phyloP scores from a whole-genome alignment of 1,140 invertebrate species.

The Melanaphis sacchari region DNA sequence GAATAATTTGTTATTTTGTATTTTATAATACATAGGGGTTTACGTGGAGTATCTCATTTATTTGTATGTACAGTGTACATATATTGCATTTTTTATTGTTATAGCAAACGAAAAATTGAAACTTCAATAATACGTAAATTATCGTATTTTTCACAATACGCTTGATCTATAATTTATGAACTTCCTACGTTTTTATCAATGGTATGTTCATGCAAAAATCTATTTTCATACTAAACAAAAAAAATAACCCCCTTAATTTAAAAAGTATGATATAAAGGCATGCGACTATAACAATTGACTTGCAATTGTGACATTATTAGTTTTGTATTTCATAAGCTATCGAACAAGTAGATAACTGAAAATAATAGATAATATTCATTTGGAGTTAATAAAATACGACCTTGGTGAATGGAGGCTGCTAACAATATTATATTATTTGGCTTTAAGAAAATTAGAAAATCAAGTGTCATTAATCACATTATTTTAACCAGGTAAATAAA shows the following conservation, averaged over 20 bases:
- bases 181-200: neutral
- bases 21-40: neutral
- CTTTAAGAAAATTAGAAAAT: neutral
- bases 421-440: neutral
- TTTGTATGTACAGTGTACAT: neutral
- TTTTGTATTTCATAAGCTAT: neutral
- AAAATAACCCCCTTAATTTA: too few species aligned
- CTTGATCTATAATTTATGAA: neutral
- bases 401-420: too few species aligned
- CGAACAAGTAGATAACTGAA: neutral
- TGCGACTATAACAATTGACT: neutral
- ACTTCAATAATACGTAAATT: neutral
- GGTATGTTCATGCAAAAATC: neutral
- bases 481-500: neutral
- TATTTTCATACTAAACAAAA: neutral
- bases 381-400: neutral
- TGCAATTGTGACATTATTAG: neutral
- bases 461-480: neutral
- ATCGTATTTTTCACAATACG: neutral
- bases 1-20: neutral
- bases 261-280: too few species aligned
- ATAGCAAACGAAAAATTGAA: neutral
- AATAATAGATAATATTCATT: neutral
- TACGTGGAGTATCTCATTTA: neutral
- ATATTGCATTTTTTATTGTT: neutral